phyloP scores from a whole-genome alignment of 1,140 invertebrate species.

The Lethocerus indicus region DNA sequence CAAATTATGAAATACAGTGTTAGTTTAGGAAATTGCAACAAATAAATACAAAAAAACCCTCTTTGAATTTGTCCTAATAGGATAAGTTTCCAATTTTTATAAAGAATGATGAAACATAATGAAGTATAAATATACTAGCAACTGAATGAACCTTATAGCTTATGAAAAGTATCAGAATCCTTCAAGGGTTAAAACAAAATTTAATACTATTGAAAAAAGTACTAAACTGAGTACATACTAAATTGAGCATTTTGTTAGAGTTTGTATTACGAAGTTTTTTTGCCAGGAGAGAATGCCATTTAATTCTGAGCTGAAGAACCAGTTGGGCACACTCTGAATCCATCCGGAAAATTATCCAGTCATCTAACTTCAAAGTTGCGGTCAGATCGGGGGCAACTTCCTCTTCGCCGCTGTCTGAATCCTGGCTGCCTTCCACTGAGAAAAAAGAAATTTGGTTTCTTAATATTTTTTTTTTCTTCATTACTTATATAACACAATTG shows the following conservation, averaged over 20 bases:
- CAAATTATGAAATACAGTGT: not conserved
- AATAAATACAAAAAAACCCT: too few relatives aligned
- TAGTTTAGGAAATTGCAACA: too few relatives aligned
- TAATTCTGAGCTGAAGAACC: slow-evolving; percentile 53
- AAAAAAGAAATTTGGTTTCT: slow-evolving; percentile 10
- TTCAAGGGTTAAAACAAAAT: slow-evolving; percentile 2
- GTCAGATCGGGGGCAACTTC: slow-evolving; percentile 39
- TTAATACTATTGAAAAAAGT: slow-evolving; percentile 2
- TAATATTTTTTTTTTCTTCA: too few relatives aligned
- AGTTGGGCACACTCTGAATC: slow-evolving; percentile 46
- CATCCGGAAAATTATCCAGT: slow-evolving; percentile 62
- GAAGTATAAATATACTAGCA: not conserved
- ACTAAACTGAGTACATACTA: slow-evolving; percentile 19
- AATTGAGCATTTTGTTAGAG: slow-evolving; percentile 29
- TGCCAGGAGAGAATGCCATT: slow-evolving; percentile 57
- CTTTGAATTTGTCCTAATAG: too few relatives aligned
- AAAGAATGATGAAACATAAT: not conserved
- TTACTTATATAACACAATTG: too few relatives aligned
- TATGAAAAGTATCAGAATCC: not conserved
- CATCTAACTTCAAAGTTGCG: slow-evolving; percentile 47
- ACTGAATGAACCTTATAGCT: not conserved
- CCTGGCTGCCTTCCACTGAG: slow-evolving; percentile 5
- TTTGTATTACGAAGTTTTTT: slow-evolving; percentile 52
- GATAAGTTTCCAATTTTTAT: not conserved
- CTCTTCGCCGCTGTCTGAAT: slow-evolving; percentile 32